Percentiles rank a stretch among this genome's conserved stretches.
These are phyloP conservation scores for Phaethon lepturus DNA, from an alignment of 2,113 vertebrate genomes.

Conservation along the genomic window DNA sequence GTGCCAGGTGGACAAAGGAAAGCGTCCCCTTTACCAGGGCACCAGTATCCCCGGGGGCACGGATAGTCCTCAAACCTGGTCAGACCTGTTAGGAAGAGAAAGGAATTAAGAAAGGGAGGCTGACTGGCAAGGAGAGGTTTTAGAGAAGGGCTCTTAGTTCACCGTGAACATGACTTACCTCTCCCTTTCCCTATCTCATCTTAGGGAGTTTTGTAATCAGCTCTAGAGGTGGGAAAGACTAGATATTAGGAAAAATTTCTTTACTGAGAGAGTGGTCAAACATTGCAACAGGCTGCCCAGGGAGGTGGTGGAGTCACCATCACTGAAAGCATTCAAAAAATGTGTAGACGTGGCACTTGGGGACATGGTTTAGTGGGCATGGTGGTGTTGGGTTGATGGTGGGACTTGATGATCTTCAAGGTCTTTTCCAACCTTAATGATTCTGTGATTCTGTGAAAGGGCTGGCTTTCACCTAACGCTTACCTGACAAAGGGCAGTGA, in stretches of 20 bases:
- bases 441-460: no score
- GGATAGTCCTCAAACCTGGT: constrained; percentile 75
- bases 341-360: no score
- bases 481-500: constrained; percentile 73
- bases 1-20: constrained; percentile 87
- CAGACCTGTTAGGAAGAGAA: constrained; percentile 75
- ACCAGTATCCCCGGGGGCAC: constrained; percentile 90
- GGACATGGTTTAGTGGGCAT: no score
- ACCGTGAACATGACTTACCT: neutral
- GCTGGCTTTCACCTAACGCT: constrained; percentile 72
- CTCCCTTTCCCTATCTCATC: neutral
- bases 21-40: constrained; percentile 80
- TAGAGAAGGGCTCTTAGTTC: neutral
- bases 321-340: no score
- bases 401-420: no score
- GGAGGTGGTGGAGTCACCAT: no score
- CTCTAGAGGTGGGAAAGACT: neutral
- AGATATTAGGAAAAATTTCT: no score
- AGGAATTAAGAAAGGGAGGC: neutral
- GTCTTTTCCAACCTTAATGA: no score
- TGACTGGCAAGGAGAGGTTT: neutral
- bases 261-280: no score
- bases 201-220: neutral
- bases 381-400: no score
- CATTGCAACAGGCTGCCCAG: no score